phyloP scores from a whole-genome alignment of 1,140 invertebrate genomes.

The Cotesia chilonis region DNA sequence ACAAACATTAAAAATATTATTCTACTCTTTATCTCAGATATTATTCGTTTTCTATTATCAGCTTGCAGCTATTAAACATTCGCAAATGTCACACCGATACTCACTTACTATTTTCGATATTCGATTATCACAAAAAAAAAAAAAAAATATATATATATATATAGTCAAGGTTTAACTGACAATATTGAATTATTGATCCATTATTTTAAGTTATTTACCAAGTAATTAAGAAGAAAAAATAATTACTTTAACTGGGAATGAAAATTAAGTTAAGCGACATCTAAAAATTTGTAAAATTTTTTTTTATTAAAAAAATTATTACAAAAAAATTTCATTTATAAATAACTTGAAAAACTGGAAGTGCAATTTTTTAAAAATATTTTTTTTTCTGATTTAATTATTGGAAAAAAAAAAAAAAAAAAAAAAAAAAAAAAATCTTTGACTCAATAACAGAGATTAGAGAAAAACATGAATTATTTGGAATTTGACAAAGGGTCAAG shows the following conservation, averaged over 20 bases:
- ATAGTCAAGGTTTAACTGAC: background rate
- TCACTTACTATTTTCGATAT: slow-evolving; percentile 27
- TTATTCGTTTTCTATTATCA: background rate
- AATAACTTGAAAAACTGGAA: too few species aligned
- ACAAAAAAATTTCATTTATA: too few species aligned
- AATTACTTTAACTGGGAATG: background rate
- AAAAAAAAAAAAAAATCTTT: background rate
- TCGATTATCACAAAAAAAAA: slow-evolving; percentile 28
- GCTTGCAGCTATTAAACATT: slow-evolving; percentile 2
- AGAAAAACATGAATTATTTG: too few species aligned
- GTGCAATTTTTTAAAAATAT: too few species aligned
- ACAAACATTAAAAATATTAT: background rate
- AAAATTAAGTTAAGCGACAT: too few species aligned
- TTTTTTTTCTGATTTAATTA: too few species aligned
- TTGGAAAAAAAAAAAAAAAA: background rate
- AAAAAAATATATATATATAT: background rate
- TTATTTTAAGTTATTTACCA: background rate
- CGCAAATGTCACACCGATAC: slow-evolving; percentile 24
- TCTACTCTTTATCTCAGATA: background rate
- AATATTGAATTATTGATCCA: background rate
- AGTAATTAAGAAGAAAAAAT: background rate
- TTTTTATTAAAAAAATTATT: too few species aligned
- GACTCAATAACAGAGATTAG: too few species aligned
- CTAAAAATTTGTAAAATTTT: too few species aligned
- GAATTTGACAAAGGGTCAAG: too few species aligned